Percentiles rank a stretch among this genome's conserved stretches.
phyloP scores from a whole-genome alignment of 2,113 vertebrate species.

The Narcine bancroftii region DNA sequence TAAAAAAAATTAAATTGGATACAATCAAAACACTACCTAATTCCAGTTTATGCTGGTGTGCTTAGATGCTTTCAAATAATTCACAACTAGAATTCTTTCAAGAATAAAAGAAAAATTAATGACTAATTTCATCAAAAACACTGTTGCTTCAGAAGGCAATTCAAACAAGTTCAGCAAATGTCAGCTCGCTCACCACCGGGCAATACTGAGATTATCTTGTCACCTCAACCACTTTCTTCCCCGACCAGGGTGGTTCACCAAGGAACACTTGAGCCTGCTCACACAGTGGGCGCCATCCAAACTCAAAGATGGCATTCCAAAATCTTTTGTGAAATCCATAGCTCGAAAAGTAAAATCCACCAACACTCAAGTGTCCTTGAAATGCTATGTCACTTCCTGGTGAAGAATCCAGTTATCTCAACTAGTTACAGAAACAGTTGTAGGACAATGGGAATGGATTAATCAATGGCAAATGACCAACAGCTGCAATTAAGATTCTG shows the following conservation, averaged over 20 bases:
- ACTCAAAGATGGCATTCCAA: conserved; percentile 7
- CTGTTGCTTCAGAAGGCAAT: not conserved
- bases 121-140: conserved; percentile 16
- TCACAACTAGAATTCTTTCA: conserved; percentile 21
- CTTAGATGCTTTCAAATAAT: conserved; percentile 29
- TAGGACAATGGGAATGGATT: not conserved
- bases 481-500: not conserved
- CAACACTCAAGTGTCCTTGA: not conserved
- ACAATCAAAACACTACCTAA: conserved; percentile 24
- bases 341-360: not conserved
- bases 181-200: not conserved
- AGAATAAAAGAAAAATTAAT: conserved; percentile 9
- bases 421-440: not conserved
- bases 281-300: not conserved
- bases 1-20: conserved; percentile 3
- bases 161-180: not conserved
- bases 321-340: not conserved
- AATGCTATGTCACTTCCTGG: not conserved
- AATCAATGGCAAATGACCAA: too few relatives aligned
- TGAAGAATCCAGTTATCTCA: not conserved
- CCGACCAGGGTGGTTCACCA: not conserved
- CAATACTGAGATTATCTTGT: not conserved
- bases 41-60: conserved; percentile 35
- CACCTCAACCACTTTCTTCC: not conserved
- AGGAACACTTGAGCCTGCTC: not conserved